Base-by-base conservation (phyloP, 1,140 invertebrate species). In the Drosophila nebulosa region DNA sequence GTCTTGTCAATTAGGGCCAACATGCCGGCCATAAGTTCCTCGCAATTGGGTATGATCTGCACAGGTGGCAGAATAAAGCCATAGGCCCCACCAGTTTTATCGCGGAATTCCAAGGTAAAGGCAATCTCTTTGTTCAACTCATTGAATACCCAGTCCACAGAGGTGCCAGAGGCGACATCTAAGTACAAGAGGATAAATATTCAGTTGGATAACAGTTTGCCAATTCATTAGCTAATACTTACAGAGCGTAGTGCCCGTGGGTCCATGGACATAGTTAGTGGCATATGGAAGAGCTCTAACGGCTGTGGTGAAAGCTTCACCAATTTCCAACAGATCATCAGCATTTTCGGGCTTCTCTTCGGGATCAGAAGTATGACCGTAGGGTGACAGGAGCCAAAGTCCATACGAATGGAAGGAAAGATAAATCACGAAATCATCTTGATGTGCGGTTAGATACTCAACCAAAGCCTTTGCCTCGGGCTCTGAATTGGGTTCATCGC, bases 21-120 rank as follows among this genome's bases (percentile, higher is more conserved):
- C 36, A 98, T 92, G 6, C 94, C 97, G 4, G 95, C 95, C 83
- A 96, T 94, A 2, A 96, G 96, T 92, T 98, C 97, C 69, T 95
- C 94, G 1, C 96, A 96, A 12, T 96, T 96, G 0, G 95, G 94
- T 24, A 95, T 92, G 67, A 99, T 99, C 78, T 96, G 95, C 16
- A 92, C 92, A 2, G 96, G 95, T 0, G 98, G 97, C 30, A 99
- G 91, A 0, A 98, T 86, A 88, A 99, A 99, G 0, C 97, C 97
- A 86, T 96, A 96, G 46, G 93, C 92, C 10, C 97, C 97, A 46
- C 39, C 39, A 21, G 2, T 3, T 30, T 94, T 95, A 81, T 98
- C 96, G 1, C 95, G 90, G 24, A 79, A 89, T 79, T 93, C 92
- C 64, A 92, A 92, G 0, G 94, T 94, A 80, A 93, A 97, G 0